Base-by-base conservation (phyloP, 2,888 invertebrate species). In the Eurytoma californica region DNA sequence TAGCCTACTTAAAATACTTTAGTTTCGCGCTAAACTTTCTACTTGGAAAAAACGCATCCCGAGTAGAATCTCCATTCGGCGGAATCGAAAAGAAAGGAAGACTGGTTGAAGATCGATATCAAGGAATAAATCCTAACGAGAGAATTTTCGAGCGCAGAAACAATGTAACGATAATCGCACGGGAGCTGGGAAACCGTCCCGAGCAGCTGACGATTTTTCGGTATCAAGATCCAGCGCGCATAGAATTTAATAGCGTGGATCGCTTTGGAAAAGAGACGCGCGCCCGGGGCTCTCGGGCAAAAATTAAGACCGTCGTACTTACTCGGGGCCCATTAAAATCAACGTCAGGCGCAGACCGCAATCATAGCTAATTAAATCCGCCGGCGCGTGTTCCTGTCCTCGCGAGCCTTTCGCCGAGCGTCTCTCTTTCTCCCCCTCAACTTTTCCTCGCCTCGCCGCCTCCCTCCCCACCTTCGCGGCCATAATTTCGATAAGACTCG, bases 331-430 rank as follows among this genome's bases (percentile, higher is more conserved):
- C 28, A 77, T 80, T 77, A 77, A 69, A 76, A 69, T 80, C 76
- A 80, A 73, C 72, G 73, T 69, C 76, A 65, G 28, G 7, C 47
- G 53, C 76, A 69, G 65, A 39, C 63, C 80, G 82, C 82, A 83
- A 84, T 85, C 82, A 82, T 82, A 79, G 81, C 82, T 84, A 84
- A 85, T 85, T 85, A 85, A 84, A 84, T 84, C 81, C 81, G 76
- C 72, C 79, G 79, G 78, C 80, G 81, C 79, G 74, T 60, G 77
- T 70, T 69, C 20, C 39, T 20, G 39, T n/a, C 61, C 16, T 9
- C 7, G 49, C 55, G 16, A 39, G 9, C 53, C 53, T 30, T 39
- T 63, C 14, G 16, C 65, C 58, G 20, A n/a, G 16, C 30, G 47
- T 12, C 28, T 63, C 9, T 68, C 20, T 53, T 2, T 60, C n/a